phyloP scores from a whole-genome alignment of 2,888 invertebrate species.

The Furcula furcula region DNA sequence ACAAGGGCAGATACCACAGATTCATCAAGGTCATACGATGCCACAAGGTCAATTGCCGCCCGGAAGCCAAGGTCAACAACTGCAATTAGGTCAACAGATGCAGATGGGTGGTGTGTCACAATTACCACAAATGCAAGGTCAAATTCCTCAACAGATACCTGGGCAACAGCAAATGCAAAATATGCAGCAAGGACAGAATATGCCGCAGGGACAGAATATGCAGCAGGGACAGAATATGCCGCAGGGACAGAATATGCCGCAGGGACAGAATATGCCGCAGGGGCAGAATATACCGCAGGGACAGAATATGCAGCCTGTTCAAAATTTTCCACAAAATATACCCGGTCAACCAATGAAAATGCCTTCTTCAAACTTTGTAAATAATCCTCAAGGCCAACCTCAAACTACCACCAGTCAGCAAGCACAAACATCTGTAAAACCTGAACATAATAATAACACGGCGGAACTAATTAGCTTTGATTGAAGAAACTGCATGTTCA shows the following conservation, averaged over 20 bases:
- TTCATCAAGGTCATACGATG: conserved; percentile 3
- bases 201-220: conserved; percentile 25
- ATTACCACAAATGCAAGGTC: conserved; percentile 24
- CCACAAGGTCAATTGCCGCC: conserved; percentile 35
- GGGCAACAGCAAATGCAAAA: conserved; percentile 23
- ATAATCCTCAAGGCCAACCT: conserved; percentile 38
- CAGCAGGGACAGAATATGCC: conserved; percentile 32
- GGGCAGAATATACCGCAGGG: conserved; percentile 29
- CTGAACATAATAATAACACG: conserved; percentile 79
- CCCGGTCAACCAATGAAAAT: conserved; percentile 38
- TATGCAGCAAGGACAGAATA: conserved; percentile 32
- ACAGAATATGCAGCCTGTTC: conserved; percentile 32
- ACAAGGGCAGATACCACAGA: conserved; percentile 18
- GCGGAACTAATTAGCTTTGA: conserved; percentile 93
- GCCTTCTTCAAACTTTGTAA: conserved; percentile 38
- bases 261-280: conserved; percentile 31
- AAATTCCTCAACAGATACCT: conserved; percentile 33
- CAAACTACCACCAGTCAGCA: conserved; percentile 35
- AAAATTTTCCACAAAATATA: conserved; percentile 28
- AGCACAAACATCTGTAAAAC: conserved; percentile 54
- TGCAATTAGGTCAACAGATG: conserved; percentile 21
- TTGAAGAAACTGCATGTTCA: conserved; percentile 59
- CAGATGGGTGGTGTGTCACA: conserved; percentile 24
- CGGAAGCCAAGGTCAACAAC: conserved; percentile 26
- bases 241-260: conserved; percentile 25